phyloP scores from a whole-genome alignment of 2,797 vertebrate genomes.

The Cottoperca gobio region DNA sequence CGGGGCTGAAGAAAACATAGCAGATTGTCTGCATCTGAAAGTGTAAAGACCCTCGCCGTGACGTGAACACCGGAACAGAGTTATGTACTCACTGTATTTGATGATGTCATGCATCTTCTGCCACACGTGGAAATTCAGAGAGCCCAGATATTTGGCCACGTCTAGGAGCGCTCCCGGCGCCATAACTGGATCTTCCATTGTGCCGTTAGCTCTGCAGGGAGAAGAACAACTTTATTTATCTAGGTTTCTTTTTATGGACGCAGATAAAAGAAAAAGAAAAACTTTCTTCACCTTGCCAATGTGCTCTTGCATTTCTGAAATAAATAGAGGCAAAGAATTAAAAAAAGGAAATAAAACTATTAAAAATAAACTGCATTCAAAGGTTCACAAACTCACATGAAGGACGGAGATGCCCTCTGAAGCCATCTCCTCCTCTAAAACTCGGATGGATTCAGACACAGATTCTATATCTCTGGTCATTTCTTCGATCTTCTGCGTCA shows the following conservation, averaged over 20 bases:
- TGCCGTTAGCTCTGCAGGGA: slow-evolving; percentile 48
- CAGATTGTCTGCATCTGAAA: slow-evolving; percentile 23
- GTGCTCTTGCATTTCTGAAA: slow-evolving; percentile 74
- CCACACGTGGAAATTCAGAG: slow-evolving; percentile 75
- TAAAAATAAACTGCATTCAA: not conserved
- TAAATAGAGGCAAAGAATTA: slow-evolving; percentile 27
- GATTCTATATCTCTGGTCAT: slow-evolving; percentile 52
- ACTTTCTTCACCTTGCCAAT: slow-evolving; percentile 63
- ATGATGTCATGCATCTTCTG: slow-evolving; percentile 74
- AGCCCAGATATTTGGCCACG: slow-evolving; percentile 77
- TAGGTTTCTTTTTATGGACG: not conserved
- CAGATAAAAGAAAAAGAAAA: not conserved
- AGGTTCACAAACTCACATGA: slow-evolving; percentile 58
- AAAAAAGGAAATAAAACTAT: not conserved
- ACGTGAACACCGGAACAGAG: not conserved
- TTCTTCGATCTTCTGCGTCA: slow-evolving; percentile 67
- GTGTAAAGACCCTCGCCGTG: not conserved
- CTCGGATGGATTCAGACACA: slow-evolving; percentile 66
- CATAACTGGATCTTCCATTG: slow-evolving; percentile 43
- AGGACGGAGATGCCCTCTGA: slow-evolving; percentile 69
- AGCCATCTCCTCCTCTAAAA: slow-evolving; percentile 71
- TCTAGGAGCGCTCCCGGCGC: slow-evolving; percentile 69
- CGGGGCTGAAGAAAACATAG: slow-evolving; percentile 66
- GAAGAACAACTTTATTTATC: not conserved
- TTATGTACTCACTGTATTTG: slow-evolving; percentile 75